Evolutionary conservation across 2,888 invertebrate species (phyloP).

Genomic region (Griposia aprilina): DNA sequence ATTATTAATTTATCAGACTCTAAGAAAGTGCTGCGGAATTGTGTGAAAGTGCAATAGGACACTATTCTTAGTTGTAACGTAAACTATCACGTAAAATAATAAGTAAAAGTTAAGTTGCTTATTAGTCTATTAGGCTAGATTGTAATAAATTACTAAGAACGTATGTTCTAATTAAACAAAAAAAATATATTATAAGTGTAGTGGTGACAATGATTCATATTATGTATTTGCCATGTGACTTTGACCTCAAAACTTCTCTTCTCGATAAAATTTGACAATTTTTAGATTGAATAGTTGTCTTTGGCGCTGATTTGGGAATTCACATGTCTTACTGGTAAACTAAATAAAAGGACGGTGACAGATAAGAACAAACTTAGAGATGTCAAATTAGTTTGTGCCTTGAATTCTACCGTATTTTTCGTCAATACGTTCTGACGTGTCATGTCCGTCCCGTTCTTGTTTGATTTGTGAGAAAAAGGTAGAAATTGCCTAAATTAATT

Average conservation of each 20-base stretch:
- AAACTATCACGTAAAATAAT: too few species aligned
- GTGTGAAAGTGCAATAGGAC: too few species aligned
- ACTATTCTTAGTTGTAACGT: too few species aligned
- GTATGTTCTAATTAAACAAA: too few species aligned
- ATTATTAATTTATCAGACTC: too few species aligned
- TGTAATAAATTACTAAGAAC: too few species aligned
- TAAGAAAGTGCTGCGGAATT: too few species aligned
- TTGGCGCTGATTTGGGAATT: not conserved
- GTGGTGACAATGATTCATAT: not conserved
- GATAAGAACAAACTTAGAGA: not conserved
- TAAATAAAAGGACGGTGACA: not conserved
- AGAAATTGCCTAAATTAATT: not conserved
- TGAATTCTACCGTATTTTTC: not conserved
- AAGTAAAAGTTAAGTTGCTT: too few species aligned
- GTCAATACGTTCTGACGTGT: not conserved
- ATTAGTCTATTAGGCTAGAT: too few species aligned
- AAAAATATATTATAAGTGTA: too few species aligned
- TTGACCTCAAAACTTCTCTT: slow-evolving; percentile 5
- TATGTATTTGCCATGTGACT: not conserved
- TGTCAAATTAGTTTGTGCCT: not conserved
- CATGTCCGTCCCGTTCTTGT: not conserved
- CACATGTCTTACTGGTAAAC: not conserved
- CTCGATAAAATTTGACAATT: not conserved
- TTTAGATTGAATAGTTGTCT: not conserved
- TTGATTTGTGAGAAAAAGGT: not conserved